A percentile compares a stretch with the other conserved stretches of the same genome.
These are phyloP conservation scores for Lingula anatina DNA, from an alignment of 2,888 invertebrate genomes.

Conservation along the genomic window DNA sequence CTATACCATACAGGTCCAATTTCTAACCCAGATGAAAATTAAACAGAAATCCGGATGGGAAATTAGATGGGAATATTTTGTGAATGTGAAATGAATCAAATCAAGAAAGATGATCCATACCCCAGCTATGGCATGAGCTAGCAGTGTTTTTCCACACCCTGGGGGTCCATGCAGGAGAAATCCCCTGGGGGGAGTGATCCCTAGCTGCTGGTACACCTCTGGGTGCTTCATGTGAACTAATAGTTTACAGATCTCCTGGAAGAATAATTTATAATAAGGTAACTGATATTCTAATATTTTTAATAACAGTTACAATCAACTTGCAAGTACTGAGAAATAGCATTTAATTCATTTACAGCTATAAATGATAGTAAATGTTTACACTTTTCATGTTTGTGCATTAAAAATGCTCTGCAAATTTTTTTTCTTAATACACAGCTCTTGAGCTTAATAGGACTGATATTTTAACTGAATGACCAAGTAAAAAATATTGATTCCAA, in stretches of 20 bases:
- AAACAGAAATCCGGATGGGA: neutral
- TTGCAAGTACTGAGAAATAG: too few relatives aligned
- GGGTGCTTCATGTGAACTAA: constrained; percentile 84
- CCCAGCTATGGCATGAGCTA: constrained; percentile 56
- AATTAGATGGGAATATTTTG: neutral
- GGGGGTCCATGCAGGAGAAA: constrained; percentile 93
- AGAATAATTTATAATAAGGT: constrained; percentile 1
- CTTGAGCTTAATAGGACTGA: too few relatives aligned
- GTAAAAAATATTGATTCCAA: too few relatives aligned
- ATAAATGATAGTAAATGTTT: neutral
- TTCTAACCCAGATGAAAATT: too few relatives aligned
- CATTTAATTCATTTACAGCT: too few relatives aligned
- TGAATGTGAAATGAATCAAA: neutral
- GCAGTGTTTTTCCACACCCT: constrained; percentile 72
- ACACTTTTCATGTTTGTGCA: neutral
- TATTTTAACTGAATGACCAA: too few relatives aligned
- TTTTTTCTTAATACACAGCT: neutral
- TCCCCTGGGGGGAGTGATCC: constrained; percentile 82
- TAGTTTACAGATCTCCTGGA: constrained; percentile 66
- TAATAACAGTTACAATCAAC: too few relatives aligned
- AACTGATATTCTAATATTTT: too few relatives aligned
- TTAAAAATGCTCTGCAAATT: constrained; percentile 1
- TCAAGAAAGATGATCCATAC: constrained; percentile 21
- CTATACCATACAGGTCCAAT: neutral
- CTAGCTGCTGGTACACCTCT: constrained; percentile 78